Conservation (phyloP, 2,113 vertebrate genomes). For the Acanthochromis polyacanthus region DNA sequence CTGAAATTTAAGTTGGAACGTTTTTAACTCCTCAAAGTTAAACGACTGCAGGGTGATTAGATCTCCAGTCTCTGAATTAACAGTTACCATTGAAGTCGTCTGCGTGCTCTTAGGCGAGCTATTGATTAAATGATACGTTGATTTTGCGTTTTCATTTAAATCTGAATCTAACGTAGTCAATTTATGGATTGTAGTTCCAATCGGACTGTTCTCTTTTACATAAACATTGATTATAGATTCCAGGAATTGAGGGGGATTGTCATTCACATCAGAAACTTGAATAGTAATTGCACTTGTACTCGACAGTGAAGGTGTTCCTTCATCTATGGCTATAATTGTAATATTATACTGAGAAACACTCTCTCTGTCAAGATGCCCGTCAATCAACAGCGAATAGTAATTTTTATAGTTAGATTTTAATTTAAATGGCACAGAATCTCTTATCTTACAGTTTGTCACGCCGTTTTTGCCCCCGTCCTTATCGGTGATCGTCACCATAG, state of each 20-base stretch:
- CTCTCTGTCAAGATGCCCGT: conserved; percentile 80
- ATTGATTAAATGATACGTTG: conserved; percentile 73
- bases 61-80: conserved; percentile 73
- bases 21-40: conserved; percentile 67
- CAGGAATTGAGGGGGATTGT: conserved; percentile 78
- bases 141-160: conserved; percentile 68
- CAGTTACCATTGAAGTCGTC: conserved; percentile 69
- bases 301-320: conserved; percentile 74
- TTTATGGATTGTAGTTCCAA: conserved; percentile 57
- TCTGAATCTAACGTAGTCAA: conserved; percentile 74
- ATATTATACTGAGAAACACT: conserved; percentile 65
- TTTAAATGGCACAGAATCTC: conserved; percentile 61
- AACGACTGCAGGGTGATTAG: conserved; percentile 63
- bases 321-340: conserved; percentile 74
- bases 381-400: conserved; percentile 81
- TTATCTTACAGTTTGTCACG: conserved; percentile 69
- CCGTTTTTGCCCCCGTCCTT: conserved; percentile 84
- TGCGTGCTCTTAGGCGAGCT: conserved; percentile 28
- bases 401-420: conserved; percentile 79
- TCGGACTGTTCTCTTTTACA: conserved; percentile 72
- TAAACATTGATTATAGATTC: conserved; percentile 56
- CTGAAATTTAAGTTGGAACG: conserved; percentile 85
- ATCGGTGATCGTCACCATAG: conserved; percentile 86
- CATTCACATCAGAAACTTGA: conserved; percentile 83
- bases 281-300: conserved; percentile 66